These are phyloP conservation scores for Macrophya alboannulata DNA, from an alignment of 2,888 invertebrate genomes.

Conservation along the genomic window DNA sequence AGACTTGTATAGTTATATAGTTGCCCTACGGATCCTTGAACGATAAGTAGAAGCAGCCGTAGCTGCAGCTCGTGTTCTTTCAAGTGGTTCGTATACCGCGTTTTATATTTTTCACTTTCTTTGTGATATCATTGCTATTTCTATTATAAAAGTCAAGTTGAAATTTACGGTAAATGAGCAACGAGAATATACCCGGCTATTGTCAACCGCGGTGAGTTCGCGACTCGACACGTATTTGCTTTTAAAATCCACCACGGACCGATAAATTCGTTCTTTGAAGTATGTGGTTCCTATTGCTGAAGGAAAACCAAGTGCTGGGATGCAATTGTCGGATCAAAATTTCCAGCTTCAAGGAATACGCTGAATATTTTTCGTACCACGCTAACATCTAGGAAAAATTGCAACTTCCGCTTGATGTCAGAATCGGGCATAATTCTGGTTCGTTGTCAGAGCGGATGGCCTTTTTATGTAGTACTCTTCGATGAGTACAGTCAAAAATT, in stretches of 20 bases:
- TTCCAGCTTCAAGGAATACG: no score
- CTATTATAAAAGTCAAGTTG: slow-evolving; percentile 29
- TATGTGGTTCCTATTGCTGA: no score
- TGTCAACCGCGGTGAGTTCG: slow-evolving; percentile 5
- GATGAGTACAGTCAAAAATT: neutral
- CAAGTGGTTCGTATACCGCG: neutral
- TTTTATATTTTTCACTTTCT: neutral
- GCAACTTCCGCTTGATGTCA: neutral
- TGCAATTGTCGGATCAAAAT: slow-evolving; percentile 25
- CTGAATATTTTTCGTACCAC: no score
- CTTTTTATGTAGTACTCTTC: neutral
- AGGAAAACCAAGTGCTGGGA: neutral
- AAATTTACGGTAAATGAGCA: slow-evolving; percentile 31
- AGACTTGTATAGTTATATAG: slow-evolving; percentile 18
- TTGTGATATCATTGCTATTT: neutral
- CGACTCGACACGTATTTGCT: slow-evolving; percentile 34
- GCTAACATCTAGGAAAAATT: neutral
- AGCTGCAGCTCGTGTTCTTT: slow-evolving; percentile 3
- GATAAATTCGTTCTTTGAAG: slow-evolving; percentile 29
- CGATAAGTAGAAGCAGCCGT: neutral
- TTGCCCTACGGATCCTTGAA: neutral
- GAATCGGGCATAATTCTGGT: neutral
- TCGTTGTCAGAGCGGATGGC: neutral
- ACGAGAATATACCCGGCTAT: slow-evolving; percentile 42
- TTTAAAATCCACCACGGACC: slow-evolving; percentile 16